Evolutionary conservation across 1,140 invertebrate genomes (phyloP).

Genomic region (Plutomurus gul): DNA sequence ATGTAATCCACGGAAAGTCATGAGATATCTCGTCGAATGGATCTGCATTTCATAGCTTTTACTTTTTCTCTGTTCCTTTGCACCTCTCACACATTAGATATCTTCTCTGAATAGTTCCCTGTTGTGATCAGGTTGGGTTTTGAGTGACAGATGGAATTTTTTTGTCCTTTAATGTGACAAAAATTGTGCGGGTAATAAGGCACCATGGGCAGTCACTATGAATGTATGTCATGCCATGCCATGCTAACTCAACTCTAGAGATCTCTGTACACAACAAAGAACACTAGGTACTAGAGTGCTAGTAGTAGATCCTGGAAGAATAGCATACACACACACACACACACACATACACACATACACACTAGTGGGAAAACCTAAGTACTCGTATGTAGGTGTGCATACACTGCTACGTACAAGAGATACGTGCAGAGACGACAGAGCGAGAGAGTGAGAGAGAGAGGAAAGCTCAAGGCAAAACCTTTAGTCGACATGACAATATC

Average conservation of each 20-base stretch:
- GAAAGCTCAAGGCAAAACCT: slow-evolving; percentile 25
- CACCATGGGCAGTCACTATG: slow-evolving; percentile 30
- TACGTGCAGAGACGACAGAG: background rate
- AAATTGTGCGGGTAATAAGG: slow-evolving; percentile 41
- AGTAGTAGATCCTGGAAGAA: too few species aligned
- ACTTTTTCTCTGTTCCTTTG: slow-evolving; percentile 3
- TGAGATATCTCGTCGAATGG: background rate
- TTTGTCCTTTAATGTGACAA: slow-evolving; percentile 38
- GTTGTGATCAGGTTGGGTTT: slow-evolving; percentile 32
- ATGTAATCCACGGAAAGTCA: slow-evolving; percentile 29
- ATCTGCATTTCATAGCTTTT: slow-evolving; percentile 2
- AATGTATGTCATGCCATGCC: slow-evolving; percentile 28
- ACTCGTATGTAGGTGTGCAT: too few species aligned
- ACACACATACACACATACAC: too few species aligned
- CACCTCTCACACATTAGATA: background rate
- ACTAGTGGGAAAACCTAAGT: too few species aligned
- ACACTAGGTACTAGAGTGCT: background rate
- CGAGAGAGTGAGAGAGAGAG: background rate
- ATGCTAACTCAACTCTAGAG: background rate
- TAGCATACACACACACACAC: too few species aligned
- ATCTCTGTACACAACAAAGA: background rate
- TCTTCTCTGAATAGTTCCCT: slow-evolving; percentile 17
- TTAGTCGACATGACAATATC: slow-evolving; percentile 16
- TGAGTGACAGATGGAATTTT: slow-evolving; percentile 35
- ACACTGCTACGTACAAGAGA: too few species aligned